phyloP scores from a whole-genome alignment of 92 coral and sea anemone genomes.

The Phenganax stokvisi region DNA sequence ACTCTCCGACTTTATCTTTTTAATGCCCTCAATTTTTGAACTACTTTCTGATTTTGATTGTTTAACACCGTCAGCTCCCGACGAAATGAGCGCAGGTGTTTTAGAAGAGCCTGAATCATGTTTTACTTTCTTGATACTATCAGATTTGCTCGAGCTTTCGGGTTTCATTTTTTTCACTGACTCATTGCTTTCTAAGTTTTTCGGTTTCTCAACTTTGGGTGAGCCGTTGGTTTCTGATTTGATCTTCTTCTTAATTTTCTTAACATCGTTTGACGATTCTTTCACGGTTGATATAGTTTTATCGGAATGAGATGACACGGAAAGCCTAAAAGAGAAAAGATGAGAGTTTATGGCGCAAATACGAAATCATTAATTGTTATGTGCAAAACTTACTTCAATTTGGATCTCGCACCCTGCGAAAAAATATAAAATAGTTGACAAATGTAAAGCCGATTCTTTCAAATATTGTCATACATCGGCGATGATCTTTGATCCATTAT shows the following conservation, averaged over 20 bases:
- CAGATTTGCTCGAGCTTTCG: background rate
- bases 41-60: background rate
- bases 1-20: background rate
- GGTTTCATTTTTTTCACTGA: background rate
- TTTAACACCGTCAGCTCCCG: background rate
- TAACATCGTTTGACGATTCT: background rate
- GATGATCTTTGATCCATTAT: too few species aligned
- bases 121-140: constrained; percentile 18
- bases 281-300: background rate
- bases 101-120: background rate
- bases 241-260: constrained; percentile 22
- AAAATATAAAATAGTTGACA: background rate
- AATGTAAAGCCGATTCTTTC: too few species aligned
- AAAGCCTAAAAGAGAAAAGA: background rate
- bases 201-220: constrained; percentile 1
- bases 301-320: background rate
- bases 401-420: constrained; percentile 7
- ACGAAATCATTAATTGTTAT: background rate
- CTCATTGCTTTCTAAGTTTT: background rate
- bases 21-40: background rate
- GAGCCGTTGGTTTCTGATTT: background rate
- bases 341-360: background rate
- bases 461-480: too few species aligned
- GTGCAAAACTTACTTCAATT: background rate
- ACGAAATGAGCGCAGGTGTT: background rate